A percentile compares a stretch with the other conserved stretches of the same genome.
These are phyloP conservation scores for Epinotia nisella DNA, from an alignment of 2,888 invertebrate species.

Conservation along the genomic window DNA sequence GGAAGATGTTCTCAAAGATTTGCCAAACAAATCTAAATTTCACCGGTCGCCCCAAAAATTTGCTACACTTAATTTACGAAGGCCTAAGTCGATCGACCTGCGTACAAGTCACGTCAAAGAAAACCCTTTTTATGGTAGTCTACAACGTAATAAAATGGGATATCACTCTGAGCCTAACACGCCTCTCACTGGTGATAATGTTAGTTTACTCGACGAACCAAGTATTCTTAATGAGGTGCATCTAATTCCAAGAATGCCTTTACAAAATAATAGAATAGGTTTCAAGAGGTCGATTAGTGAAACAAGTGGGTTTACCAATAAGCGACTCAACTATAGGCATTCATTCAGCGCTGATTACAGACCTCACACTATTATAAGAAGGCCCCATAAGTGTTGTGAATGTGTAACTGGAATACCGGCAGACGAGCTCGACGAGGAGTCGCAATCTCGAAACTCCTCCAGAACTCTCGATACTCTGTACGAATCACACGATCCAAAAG, in stretches of 20 bases:
- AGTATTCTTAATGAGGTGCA: slow-evolving; percentile 74
- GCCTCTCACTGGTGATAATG: slow-evolving; percentile 69
- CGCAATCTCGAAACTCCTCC: slow-evolving; percentile 67
- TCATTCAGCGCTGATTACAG: slow-evolving; percentile 79
- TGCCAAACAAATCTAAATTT: slow-evolving; percentile 79
- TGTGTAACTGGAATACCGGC: slow-evolving; percentile 78
- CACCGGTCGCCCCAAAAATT: slow-evolving; percentile 81
- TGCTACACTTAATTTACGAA: slow-evolving; percentile 77
- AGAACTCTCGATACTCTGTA: slow-evolving; percentile 80
- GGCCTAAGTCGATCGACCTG: slow-evolving; percentile 80
- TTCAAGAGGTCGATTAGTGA: slow-evolving; percentile 80
- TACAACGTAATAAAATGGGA: slow-evolving; percentile 76
- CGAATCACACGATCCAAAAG: slow-evolving; percentile 86
- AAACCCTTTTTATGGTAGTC: slow-evolving; percentile 71
- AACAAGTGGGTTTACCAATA: slow-evolving; percentile 74
- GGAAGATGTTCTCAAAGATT: slow-evolving; percentile 79
- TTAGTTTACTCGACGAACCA: slow-evolving; percentile 66
- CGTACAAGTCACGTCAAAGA: slow-evolving; percentile 67
- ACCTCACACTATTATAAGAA: slow-evolving; percentile 65
- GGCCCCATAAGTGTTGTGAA: slow-evolving; percentile 81
- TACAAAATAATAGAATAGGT: slow-evolving; percentile 76
- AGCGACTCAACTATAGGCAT: slow-evolving; percentile 79
- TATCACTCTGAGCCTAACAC: slow-evolving; percentile 82
- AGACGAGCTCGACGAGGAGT: slow-evolving; percentile 65
- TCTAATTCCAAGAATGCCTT: slow-evolving; percentile 77